Base-by-base conservation (phyloP, 2,113 vertebrate species). In the Sinocyclocheilus anshuiensis region DNA sequence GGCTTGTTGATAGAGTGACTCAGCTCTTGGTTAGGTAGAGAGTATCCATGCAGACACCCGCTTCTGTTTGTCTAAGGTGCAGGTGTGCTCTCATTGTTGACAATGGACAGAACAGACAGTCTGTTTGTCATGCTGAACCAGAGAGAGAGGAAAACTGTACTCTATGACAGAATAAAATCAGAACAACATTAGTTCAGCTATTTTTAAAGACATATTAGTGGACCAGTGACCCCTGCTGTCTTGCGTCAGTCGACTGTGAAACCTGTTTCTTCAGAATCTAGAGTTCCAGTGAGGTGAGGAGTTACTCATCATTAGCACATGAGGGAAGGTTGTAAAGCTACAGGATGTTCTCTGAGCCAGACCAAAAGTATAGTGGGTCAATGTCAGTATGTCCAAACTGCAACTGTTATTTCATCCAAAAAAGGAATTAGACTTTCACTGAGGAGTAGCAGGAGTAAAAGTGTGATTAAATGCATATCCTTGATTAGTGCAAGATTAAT, bases 61-160 rank as follows among this genome's bases (percentile, higher is more conserved):
- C 65, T 65, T 48, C 39, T 63, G 15, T 67, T 65, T 81, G 79
- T 48, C n/a, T 45, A 81, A 67, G 74, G 42, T 76, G 77, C 79
- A 81, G 79, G 79, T 81, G 79, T 81, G 59, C 42, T 26, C 59
- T 65, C 59, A 81, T 24, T 65, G 78, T 65, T 67, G 39, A 26
- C 59, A 81, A 48, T 45, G 4, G 59, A 81, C 59, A 81, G 59
- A 65, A 65, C 59, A 81, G 61, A 65, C 42, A 29, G 59, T 81
- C 59, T 48, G 42, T 81, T 81, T 81, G 78, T 65, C n/a, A 29
- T 48, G 2, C 39, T 48, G n/a, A 65, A 81, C 15, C 15, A 65
- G 59, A 81, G 10, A 18, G 5, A 61, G 77, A 67, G 4, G 42
- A 1, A 24, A 42, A 72, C 36, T 42, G 33, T 39, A 48, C 22